Evolutionary conservation across 1,140 invertebrate genomes (phyloP), one percentile per base, ranked within the genome.

Genomic region (Sarcophaga peregrina): DNA sequence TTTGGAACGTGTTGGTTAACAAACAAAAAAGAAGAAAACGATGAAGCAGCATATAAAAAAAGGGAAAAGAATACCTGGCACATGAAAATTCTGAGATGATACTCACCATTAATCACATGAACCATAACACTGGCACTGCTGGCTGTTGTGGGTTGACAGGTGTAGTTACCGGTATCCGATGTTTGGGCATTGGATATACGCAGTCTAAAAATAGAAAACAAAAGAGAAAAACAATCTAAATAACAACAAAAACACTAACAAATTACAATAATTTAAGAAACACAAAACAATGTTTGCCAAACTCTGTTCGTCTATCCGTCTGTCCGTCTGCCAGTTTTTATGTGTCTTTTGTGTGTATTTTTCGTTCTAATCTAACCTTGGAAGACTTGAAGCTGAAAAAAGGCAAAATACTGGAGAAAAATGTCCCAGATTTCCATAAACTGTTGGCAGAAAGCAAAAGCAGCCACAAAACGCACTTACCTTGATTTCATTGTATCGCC

Each of bases 21-120:
- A 37, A 37, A 37, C 4, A 37, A 37, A 37, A 37, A 37, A 37
- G 25, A 37, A 37, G 25, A 37, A 37, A 37, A 37, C n/a, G n/a
- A n/a, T n/a, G n/a, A 37, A 37, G 25, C 1, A 37, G 25, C 25
- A 37, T 37, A 37, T 37, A 37, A 37, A 37, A 37, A 37, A 37
- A 37, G 25, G 25, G 25, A 37, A 37, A 37, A 37, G 25, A 37
- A 37, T 37, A 37, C 25, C 25, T 37, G 52, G 9, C 52, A 54
- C 15, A 54, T 37, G 25, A 37, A 37, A 37, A 37, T 37, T 37
- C 25, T 37, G 25, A 46, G 11, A 45, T 46, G 62, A 13, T 83
- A 87, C 88, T 88, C 92, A 97, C 96, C 96, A 91, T 96, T 96
- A 90, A 97, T 96, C 86, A 97, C 95, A 90, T 97, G 96, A 68